Base-by-base conservation (phyloP, 2,888 invertebrate genomes). In the Mystacides longicornis region DNA sequence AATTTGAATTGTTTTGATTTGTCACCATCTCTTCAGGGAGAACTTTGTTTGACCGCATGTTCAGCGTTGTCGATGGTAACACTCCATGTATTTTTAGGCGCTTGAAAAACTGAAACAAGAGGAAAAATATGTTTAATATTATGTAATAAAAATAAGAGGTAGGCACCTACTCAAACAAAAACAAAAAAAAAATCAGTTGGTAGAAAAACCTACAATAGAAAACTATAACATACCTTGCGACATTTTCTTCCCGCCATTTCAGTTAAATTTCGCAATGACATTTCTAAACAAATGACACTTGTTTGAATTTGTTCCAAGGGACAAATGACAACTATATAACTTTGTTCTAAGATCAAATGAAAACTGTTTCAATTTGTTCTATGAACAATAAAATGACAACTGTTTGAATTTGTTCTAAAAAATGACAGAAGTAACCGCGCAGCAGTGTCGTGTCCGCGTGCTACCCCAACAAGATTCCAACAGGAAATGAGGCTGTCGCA, bases 401-500 rank as follows among this genome's bases (percentile, higher is more conserved):
- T 1, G 22, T 48, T 9, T 4, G 7, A 49, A 19, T 49, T 31
- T 16, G 16, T 3, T 16, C 16, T 27, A 11, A 4, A 11, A 47
- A 5, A 20, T 9, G 4, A 9, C 11, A 20, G 5, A 7, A 23
- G 2, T 23, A 14, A 45, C 22, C 4, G 37, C 16, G 37, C n/a
- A n/a, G n/a, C n/a, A 37, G 37, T 27, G 27, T 27, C 11, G 27
- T 16, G 14, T 14, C 42, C 16, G 27, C 60, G 58, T 54, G 51
- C 52, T 42, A 14, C 51, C 56, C 50, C 47, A 47, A 31, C 52
- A 42, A 49, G 52, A 54, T 33, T 51, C 45, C 37, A 47, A 57
- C 60, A 58, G 56, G 58, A 58, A 60, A 58, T 60, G 54, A 48
- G 48, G 18, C n/a, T n/a, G n/a, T n/a, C 14, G 3, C 37, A 37